phyloP scores from a whole-genome alignment of 1,140 invertebrate species.

The Drosophila arawakana region DNA sequence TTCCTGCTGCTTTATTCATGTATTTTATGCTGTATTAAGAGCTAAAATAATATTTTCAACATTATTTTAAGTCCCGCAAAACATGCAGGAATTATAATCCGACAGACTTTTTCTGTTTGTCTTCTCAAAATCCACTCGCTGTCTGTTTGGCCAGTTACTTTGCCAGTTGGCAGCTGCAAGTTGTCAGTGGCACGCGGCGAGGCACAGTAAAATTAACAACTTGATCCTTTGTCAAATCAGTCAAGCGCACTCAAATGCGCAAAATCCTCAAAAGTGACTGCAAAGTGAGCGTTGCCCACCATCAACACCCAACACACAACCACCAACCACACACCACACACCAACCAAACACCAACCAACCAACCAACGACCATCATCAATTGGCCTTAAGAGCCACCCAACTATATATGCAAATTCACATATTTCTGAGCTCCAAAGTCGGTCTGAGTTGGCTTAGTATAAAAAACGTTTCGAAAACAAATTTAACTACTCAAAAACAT shows the following conservation, averaged over 20 bases:
- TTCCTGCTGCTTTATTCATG: no score
- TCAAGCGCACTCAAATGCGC: conserved; percentile 60
- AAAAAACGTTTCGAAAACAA: conserved; percentile 3
- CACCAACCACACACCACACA: no score
- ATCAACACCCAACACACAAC: not conserved
- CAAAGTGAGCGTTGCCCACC: conserved; percentile 24
- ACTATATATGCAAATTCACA: conserved; percentile 52
- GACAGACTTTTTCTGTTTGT: conserved; percentile 33
- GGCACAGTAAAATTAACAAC: conserved; percentile 63
- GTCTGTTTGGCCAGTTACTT: conserved; percentile 31
- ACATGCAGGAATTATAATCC: conserved; percentile 13
- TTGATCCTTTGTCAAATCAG: conserved; percentile 79
- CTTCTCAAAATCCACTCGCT: conserved; percentile 20
- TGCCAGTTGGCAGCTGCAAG: conserved; percentile 44
- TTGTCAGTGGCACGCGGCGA: conserved; percentile 49
- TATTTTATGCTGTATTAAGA: not conserved
- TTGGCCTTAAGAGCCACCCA: conserved; percentile 11
- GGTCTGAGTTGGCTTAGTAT: conserved; percentile 45
- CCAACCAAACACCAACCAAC: no score
- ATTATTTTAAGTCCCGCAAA: not conserved
- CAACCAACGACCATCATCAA: no score
- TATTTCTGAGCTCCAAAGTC: conserved; percentile 38
- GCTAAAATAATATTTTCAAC: not conserved
- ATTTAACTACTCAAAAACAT: conserved; percentile 8
- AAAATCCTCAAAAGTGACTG: conserved; percentile 59